Percentiles rank a stretch among this genome's conserved stretches.
Evolutionary conservation across 1,140 invertebrate genomes (phyloP).

Genomic region (Nasonia giraulti): DNA sequence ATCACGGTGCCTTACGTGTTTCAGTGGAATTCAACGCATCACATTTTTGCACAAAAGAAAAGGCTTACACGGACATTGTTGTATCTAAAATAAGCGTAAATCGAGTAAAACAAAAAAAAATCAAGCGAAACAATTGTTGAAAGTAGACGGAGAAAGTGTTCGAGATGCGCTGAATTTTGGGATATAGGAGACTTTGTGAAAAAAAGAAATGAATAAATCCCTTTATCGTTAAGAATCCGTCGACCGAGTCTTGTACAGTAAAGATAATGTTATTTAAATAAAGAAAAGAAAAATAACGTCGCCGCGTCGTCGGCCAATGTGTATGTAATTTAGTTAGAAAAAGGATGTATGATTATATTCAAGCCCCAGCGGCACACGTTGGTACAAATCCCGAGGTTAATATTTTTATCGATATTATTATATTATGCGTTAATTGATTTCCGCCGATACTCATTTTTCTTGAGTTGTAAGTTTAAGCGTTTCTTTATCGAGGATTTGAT

Average conservation of each 20-base stretch:
- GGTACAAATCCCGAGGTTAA: slow-evolving; percentile 61
- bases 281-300: slow-evolving; percentile 41
- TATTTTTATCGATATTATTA: slow-evolving; percentile 30
- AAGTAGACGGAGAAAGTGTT: slow-evolving; percentile 44
- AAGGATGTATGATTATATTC: slow-evolving; percentile 54
- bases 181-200: slow-evolving; percentile 22
- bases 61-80: slow-evolving; percentile 10
- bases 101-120: background rate
- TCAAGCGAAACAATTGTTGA: slow-evolving; percentile 33
- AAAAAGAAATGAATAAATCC: slow-evolving; percentile 19
- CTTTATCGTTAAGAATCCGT: slow-evolving; percentile 53
- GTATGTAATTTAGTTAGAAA: slow-evolving; percentile 58
- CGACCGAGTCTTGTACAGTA: slow-evolving; percentile 53
- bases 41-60: slow-evolving; percentile 3
- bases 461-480: background rate
- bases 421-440: slow-evolving; percentile 30
- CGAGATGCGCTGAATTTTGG: slow-evolving; percentile 20
- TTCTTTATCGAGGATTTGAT: slow-evolving; percentile 10
- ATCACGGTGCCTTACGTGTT: slow-evolving; percentile 52
- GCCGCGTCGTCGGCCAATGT: slow-evolving; percentile 53
- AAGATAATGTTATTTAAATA: slow-evolving; percentile 45
- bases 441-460: slow-evolving; percentile 30
- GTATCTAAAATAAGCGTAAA: slow-evolving; percentile 12
- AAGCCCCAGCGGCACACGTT: slow-evolving; percentile 59
- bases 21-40: slow-evolving; percentile 41